Percentiles rank a stretch among this genome's conserved stretches.
These are phyloP conservation scores for Phyllotis vaccarum DNA, from an alignment of 2,797 vertebrate genomes.

Conservation along the genomic window DNA sequence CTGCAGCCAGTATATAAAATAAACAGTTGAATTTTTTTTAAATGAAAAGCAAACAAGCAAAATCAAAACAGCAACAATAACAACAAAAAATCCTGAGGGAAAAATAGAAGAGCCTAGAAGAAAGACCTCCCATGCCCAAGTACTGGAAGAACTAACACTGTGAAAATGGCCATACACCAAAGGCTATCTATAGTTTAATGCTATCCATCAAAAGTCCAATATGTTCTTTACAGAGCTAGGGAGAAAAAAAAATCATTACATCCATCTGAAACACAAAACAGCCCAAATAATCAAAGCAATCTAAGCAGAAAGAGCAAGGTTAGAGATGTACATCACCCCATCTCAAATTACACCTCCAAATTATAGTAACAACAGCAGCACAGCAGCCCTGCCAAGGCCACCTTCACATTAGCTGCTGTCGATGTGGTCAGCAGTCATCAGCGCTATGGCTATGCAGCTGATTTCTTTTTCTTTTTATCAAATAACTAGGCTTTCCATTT, in stretches of 20 bases:
- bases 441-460: not conserved
- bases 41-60: too few relatives aligned
- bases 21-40: too few relatives aligned
- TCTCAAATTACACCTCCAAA: not conserved
- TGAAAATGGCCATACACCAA: not conserved
- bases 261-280: not conserved
- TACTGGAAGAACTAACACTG: not conserved
- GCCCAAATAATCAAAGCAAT: not conserved
- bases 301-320: not conserved
- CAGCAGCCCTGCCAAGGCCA: not conserved
- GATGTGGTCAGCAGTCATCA: not conserved
- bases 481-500: not conserved
- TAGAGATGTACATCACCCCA: not conserved
- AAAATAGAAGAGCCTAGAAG: not conserved
- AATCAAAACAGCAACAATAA: too few relatives aligned
- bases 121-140: not conserved
- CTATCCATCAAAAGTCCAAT: not conserved
- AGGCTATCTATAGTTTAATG: too few relatives aligned
- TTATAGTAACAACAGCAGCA: not conserved
- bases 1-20: too few relatives aligned
- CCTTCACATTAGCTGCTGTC: not conserved
- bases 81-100: too few relatives aligned
- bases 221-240: not conserved
- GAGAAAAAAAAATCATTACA: not conserved
- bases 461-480: not conserved